These are phyloP conservation scores for Drosophila jambulina DNA, from an alignment of 1,140 invertebrate species.

Conservation along the genomic window DNA sequence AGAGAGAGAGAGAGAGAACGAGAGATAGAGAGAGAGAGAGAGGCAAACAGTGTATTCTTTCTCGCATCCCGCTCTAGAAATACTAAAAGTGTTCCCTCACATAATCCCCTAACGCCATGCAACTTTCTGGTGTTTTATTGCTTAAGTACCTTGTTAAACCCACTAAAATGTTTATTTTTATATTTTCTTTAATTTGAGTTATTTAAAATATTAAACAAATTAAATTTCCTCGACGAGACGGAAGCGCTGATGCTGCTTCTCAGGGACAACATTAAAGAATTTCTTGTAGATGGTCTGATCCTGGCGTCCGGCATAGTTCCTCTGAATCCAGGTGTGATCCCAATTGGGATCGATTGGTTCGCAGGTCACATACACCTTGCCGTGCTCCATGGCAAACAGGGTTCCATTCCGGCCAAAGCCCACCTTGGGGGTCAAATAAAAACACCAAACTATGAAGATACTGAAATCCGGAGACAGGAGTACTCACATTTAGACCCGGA, in stretches of 20 bases:
- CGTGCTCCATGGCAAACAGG: constrained; percentile 90
- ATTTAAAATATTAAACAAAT: constrained; percentile 31
- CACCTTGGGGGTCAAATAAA: constrained; percentile 86
- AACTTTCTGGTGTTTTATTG: too few relatives aligned
- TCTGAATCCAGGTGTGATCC: constrained; percentile 89
- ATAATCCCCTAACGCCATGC: too few relatives aligned
- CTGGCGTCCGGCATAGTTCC: constrained; percentile 88
- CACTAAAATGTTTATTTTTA: not conserved
- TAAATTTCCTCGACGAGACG: constrained; percentile 90
- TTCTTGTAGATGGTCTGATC: constrained; percentile 91
- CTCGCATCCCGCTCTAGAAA: too few relatives aligned
- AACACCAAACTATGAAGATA: not conserved
- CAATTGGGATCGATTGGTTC: constrained; percentile 91
- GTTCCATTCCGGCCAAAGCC: constrained; percentile 91
- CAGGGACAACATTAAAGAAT: constrained; percentile 92
- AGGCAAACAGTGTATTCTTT: too few relatives aligned
- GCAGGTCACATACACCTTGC: constrained; percentile 91
- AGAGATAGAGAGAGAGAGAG: too few relatives aligned
- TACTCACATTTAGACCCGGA: constrained; percentile 91
- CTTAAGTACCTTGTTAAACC: too few relatives aligned
- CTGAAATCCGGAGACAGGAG: too few relatives aligned
- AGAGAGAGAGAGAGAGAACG: too few relatives aligned
- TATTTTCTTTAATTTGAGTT: constrained; percentile 2
- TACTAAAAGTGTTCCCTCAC: too few relatives aligned
- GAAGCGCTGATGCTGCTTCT: constrained; percentile 90